Conservation (phyloP, 2,888 invertebrate species). For the Buathra laborator region DNA sequence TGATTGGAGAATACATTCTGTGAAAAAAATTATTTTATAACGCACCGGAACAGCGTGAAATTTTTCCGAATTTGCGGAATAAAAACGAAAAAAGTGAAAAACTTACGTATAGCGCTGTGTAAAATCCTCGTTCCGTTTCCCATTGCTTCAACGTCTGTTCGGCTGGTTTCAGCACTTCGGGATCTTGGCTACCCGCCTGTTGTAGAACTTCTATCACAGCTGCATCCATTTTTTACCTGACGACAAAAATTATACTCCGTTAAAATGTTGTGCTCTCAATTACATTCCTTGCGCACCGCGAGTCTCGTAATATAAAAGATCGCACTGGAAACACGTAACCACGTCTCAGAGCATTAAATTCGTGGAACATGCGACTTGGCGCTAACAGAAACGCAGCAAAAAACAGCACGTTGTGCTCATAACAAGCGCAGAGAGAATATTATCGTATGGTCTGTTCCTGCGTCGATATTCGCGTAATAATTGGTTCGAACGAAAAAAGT, state of each 20-base stretch:
- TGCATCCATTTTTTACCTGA: conserved; percentile 86
- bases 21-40: conserved; percentile 68
- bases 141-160: conserved; percentile 94
- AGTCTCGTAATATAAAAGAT: background rate
- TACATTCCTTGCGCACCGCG: background rate
- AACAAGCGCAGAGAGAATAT: background rate
- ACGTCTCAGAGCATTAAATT: conserved; percentile 47
- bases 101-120: conserved; percentile 92
- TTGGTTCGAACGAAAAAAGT: background rate
- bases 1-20: conserved; percentile 93
- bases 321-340: conserved; percentile 9
- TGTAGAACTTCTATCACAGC: conserved; percentile 92
- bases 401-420: background rate
- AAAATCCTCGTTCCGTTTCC: conserved; percentile 96
- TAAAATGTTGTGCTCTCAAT: background rate
- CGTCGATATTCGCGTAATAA: background rate
- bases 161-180: conserved; percentile 93
- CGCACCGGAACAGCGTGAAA: background rate
- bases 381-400: background rate
- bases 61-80: background rate
- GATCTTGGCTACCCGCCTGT: conserved; percentile 94
- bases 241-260: background rate
- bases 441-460: background rate
- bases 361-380: conserved; percentile 29
- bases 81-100: background rate